Evolutionary conservation across 2,888 invertebrate species (phyloP), one percentile per base, ranked within the genome.

Genomic region (Scaptodrosophila latifasciaeformis): DNA sequence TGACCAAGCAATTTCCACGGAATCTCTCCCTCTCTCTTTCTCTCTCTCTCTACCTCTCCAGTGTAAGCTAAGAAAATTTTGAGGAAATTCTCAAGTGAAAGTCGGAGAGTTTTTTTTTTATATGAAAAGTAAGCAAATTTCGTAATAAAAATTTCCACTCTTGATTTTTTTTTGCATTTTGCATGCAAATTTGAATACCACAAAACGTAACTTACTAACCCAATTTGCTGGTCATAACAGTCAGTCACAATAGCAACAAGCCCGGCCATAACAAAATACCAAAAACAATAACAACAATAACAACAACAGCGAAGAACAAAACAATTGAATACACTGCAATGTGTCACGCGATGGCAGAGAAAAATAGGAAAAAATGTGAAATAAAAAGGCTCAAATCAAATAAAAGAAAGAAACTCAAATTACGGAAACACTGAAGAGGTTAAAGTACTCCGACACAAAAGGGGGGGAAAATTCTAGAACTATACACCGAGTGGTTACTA

Each of bases 201-300:
- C n/a, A n/a, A n/a, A n/a, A n/a, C 35, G 60, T 34, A 61, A 61
- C 54, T 69, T 61, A 69, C 74, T 70, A 69, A 75, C 74, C 74
- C 74, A 75, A 70, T 74, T 75, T 63, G 54, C 56, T 54, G 59
- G 47, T 55, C 45, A 31, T 54, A 54, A 54, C 52, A 48, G 5
- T 54, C 59, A 52, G 45, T 47, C 34, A 39, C 42, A 58, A 55
- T 43, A 56, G 47, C 56, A 60, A 42, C 24, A 29, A 48, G 50
- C 43, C 37, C 19, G 21, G 48, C 29, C 39, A 51, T 27, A 44
- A 46, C 61, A 58, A 49, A 15, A 54, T n/a, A n/a, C n/a, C n/a
- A n/a, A n/a, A n/a, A n/a, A n/a, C n/a, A n/a, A n/a, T n/a, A n/a
- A n/a, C n/a, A n/a, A n/a, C n/a, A n/a, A n/a, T n/a, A n/a, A n/a